Percentiles rank a stretch among this genome's conserved stretches.
Evolutionary conservation across 1,140 invertebrate genomes (phyloP).

Genomic region (Drosophila kanapiae): DNA sequence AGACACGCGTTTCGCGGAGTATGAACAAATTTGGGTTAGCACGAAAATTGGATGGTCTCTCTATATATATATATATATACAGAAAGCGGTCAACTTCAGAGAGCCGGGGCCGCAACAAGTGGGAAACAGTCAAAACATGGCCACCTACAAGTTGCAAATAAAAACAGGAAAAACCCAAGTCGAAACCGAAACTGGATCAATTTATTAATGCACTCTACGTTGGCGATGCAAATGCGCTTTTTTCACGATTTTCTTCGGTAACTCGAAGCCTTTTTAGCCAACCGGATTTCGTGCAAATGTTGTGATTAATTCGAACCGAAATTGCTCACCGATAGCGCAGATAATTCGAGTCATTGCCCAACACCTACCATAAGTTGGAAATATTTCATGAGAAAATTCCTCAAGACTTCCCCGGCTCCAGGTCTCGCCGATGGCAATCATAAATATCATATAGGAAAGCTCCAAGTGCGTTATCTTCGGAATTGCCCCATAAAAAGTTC

Average conservation of each 20-base stretch:
- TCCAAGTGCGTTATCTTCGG: constrained; percentile 27
- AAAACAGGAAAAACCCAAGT: constrained; percentile 9
- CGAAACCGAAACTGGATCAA: constrained; percentile 42
- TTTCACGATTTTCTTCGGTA: constrained; percentile 45
- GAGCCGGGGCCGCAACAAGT: constrained; percentile 38
- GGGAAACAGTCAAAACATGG: constrained; percentile 54
- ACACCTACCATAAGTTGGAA: constrained; percentile 11
- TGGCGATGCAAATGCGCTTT: constrained; percentile 47
- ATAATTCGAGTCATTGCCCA: constrained; percentile 29
- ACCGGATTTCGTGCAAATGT: constrained; percentile 48
- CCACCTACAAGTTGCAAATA: constrained; percentile 53
- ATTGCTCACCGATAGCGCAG: constrained; percentile 30
- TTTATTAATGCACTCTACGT: constrained; percentile 55
- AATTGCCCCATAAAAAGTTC: constrained; percentile 29
- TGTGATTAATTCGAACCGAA: constrained; percentile 44
- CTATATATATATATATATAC: not conserved
- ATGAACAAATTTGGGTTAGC: constrained; percentile 49
- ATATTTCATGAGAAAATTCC: constrained; percentile 10
- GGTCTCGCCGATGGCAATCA: constrained; percentile 14
- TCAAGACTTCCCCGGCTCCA: constrained; percentile 4
- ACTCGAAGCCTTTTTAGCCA: constrained; percentile 43
- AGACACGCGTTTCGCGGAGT: constrained; percentile 51
- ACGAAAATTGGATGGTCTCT: constrained; percentile 38
- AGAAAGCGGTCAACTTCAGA: constrained; percentile 45
- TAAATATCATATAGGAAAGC: constrained; percentile 54